Evolutionary conservation across 2,113 vertebrate species (phyloP).

Genomic region (Toxotes chatareus): DNA sequence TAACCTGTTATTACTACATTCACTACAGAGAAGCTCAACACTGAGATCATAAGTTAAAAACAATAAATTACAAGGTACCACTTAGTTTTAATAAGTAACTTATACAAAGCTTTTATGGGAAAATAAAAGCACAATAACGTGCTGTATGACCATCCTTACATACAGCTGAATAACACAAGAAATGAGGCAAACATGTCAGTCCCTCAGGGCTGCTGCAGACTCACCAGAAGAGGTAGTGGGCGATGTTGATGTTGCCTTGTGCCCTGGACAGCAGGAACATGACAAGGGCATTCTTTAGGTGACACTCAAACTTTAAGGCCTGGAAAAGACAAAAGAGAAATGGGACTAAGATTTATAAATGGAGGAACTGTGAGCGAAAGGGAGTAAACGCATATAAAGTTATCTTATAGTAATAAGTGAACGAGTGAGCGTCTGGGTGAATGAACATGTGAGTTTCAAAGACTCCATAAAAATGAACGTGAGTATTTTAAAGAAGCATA

Average conservation of each 20-base stretch:
- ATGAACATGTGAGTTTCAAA: not conserved
- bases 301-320: slow-evolving; percentile 96
- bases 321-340: slow-evolving; percentile 58
- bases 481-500: not conserved
- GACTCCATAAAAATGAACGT: not conserved
- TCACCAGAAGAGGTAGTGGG: slow-evolving; percentile 96
- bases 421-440: not conserved
- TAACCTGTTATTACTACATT: not conserved
- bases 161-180: no score
- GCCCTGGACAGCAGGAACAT: slow-evolving; percentile 93
- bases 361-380: not conserved
- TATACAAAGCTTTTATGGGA: no score
- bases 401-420: not conserved
- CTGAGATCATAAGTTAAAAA: not conserved
- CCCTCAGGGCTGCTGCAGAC: slow-evolving; percentile 33
- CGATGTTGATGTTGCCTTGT: slow-evolving; percentile 91
- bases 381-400: not conserved
- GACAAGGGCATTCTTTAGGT: slow-evolving; percentile 92
- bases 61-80: not conserved
- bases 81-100: no score
- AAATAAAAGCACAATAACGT: no score
- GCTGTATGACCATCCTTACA: no score
- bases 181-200: no score
- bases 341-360: not conserved
- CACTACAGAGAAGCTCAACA: not conserved